A percentile compares a stretch with the other conserved stretches of the same genome.
Evolutionary conservation across 2,888 invertebrate species (phyloP).

Genomic region (Aplocera efformata): DNA sequence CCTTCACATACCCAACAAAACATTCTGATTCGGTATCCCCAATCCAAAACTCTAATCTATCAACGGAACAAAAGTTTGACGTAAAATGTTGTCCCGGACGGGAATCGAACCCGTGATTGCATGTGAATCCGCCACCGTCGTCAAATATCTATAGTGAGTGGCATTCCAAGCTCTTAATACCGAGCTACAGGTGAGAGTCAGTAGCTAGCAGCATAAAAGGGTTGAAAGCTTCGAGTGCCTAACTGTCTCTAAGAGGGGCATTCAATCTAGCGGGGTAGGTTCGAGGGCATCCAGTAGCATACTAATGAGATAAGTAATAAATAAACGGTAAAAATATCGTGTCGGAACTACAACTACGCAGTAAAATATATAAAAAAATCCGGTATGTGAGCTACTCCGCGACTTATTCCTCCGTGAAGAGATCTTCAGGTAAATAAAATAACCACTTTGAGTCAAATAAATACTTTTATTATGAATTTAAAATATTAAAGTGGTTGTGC

Average conservation of each 20-base stretch:
- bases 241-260: slow-evolving; percentile 66
- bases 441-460: slow-evolving; percentile 65
- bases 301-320: slow-evolving; percentile 58
- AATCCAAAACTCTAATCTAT: no score
- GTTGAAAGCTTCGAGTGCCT: slow-evolving; percentile 65
- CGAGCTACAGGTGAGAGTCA: slow-evolving; percentile 35
- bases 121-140: slow-evolving; percentile 16
- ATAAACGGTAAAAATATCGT: slow-evolving; percentile 54
- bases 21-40: no score
- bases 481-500: slow-evolving; percentile 64
- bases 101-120: no score
- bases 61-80: slow-evolving; percentile 18
- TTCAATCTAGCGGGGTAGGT: slow-evolving; percentile 73
- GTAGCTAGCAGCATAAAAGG: slow-evolving; percentile 24
- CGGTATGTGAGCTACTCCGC: slow-evolving; percentile 77
- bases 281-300: slow-evolving; percentile 77
- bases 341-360: slow-evolving; percentile 68
- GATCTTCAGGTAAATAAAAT: slow-evolving; percentile 57
- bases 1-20: no score
- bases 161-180: slow-evolving; percentile 11
- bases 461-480: slow-evolving; percentile 76
- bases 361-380: slow-evolving; percentile 45
- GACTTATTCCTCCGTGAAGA: slow-evolving; percentile 31
- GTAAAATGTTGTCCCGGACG: slow-evolving; percentile 21
- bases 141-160: slow-evolving; percentile 26